A percentile compares a stretch with the other conserved stretches of the same genome.
phyloP scores from a whole-genome alignment of 2,113 vertebrate genomes.

The Uropsilus gracilis region DNA sequence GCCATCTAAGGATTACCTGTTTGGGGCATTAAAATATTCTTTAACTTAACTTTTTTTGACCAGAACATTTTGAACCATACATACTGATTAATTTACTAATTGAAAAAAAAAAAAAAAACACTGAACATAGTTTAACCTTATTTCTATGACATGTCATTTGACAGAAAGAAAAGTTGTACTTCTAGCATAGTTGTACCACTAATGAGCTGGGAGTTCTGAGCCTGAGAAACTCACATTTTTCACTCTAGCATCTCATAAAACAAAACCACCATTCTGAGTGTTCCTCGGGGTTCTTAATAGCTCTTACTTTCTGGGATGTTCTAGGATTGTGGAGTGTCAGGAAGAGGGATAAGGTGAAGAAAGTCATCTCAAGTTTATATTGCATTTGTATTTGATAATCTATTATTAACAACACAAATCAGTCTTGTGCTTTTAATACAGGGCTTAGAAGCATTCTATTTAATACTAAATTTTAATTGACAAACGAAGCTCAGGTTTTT shows the following conservation, averaged over 20 bases:
- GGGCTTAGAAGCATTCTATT: conserved; percentile 34
- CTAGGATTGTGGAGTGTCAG: not conserved
- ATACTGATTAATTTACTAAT: not conserved
- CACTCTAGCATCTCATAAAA: not conserved
- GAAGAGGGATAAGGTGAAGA: not conserved
- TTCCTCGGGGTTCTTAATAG: not conserved
- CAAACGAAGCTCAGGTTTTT: conserved; percentile 40
- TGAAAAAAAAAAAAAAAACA: conserved; percentile 7
- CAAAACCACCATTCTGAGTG: not conserved
- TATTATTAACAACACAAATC: not conserved
- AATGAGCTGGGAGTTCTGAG: not conserved
- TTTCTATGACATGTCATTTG: conserved; percentile 28
- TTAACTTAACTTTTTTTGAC: not conserved
- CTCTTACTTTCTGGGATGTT: not conserved
- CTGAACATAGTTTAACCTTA: not conserved
- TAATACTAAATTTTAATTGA: conserved; percentile 40
- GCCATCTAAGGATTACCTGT: not conserved
- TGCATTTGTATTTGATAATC: not conserved
- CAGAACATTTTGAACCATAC: not conserved
- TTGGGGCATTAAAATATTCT: conserved; percentile 9
- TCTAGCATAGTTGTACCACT: not conserved
- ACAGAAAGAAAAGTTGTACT: conserved; percentile 6
- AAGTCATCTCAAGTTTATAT: not conserved
- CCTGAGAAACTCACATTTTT: not conserved
- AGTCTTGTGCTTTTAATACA: not conserved